Evolutionary conservation across 2,113 vertebrate species (phyloP).

Genomic region (Cynoglossus semilaevis): DNA sequence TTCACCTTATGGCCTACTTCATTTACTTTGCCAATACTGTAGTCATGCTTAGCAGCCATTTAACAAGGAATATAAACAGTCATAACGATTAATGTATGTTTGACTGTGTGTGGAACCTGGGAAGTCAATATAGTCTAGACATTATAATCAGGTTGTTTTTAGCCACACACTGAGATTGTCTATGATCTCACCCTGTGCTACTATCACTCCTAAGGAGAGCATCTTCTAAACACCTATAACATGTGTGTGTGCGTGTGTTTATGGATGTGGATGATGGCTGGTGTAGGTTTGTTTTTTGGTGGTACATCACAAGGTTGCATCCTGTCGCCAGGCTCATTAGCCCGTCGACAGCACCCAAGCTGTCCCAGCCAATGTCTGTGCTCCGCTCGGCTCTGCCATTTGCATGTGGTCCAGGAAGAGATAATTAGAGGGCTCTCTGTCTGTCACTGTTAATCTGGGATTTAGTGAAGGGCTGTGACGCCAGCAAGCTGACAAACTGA

Average conservation of each 20-base stretch:
- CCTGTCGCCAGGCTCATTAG: conserved; percentile 74
- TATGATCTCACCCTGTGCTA: no score
- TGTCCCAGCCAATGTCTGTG: conserved; percentile 63
- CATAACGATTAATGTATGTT: background rate
- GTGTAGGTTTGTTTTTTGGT: conserved; percentile 47
- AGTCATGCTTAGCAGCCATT: background rate
- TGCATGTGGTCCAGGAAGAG: conserved; percentile 79
- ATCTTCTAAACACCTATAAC: no score
- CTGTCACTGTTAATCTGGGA: conserved; percentile 83
- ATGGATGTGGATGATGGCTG: no score
- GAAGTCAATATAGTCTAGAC: no score
- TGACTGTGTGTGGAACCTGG: background rate
- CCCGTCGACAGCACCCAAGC: conserved; percentile 49
- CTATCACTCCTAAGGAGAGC: no score
- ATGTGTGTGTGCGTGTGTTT: no score
- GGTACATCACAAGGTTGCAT: conserved; percentile 63
- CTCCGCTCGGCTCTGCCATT: conserved; percentile 65
- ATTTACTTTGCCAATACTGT: conserved; percentile 8
- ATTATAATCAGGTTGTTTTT: no score
- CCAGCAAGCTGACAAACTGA: conserved; percentile 68
- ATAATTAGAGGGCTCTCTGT: conserved; percentile 80
- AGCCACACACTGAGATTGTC: no score
- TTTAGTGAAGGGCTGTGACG: conserved; percentile 74
- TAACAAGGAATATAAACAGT: background rate
- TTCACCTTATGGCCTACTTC: background rate